Conservation (phyloP, 2,113 vertebrate species). For the Cyphomyrus plagiostoma region DNA sequence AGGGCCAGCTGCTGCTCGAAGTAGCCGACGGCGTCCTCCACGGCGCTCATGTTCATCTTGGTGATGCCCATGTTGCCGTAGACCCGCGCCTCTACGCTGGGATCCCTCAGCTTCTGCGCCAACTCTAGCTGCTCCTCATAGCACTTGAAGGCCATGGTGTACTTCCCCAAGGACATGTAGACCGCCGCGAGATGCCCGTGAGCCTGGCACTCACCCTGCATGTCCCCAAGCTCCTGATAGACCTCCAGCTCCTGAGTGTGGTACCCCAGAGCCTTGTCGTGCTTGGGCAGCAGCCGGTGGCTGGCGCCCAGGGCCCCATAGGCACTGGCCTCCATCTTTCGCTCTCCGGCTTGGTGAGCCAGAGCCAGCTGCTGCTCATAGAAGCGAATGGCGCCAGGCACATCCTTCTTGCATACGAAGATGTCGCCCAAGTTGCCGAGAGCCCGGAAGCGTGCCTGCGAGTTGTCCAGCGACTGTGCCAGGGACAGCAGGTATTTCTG, state of each 20-base stretch:
- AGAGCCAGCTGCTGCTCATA: conserved; percentile 91
- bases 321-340: conserved; percentile 84
- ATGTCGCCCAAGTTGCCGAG: conserved; percentile 93
- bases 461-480: conserved; percentile 85
- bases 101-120: conserved; percentile 80
- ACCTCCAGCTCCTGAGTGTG: conserved; percentile 94
- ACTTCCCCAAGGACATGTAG: conserved; percentile 90
- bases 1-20: conserved; percentile 92
- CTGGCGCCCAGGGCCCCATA: conserved; percentile 86
- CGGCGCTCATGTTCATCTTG: conserved; percentile 92
- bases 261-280: conserved; percentile 89
- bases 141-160: conserved; percentile 92
- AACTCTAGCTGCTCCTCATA: conserved; percentile 88
- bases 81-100: conserved; percentile 84
- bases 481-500: conserved; percentile 88
- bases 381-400: conserved; percentile 83
- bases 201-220: conserved; percentile 80
- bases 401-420: conserved; percentile 86
- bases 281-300: conserved; percentile 83
- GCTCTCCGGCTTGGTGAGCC: conserved; percentile 83
- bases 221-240: conserved; percentile 82
- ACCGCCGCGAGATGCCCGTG: conserved; percentile 90
- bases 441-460: conserved; percentile 90
- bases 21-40: conserved; percentile 95
- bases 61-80: conserved; percentile 98